These are phyloP conservation scores for Leuciscus waleckii DNA, from an alignment of 2,797 vertebrate genomes.

Conservation along the genomic window DNA sequence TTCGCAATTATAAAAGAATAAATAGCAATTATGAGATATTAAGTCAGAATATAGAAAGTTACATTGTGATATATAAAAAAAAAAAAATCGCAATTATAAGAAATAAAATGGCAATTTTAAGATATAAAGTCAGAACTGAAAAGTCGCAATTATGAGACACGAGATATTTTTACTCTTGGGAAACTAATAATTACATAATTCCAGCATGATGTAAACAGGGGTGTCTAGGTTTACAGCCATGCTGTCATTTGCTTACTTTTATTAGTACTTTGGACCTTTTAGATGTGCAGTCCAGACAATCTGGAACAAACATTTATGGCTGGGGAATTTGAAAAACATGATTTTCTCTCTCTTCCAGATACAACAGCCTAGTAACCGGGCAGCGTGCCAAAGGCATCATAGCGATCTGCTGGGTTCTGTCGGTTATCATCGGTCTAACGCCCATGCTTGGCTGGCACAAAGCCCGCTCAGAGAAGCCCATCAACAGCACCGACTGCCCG, in stretches of 20 bases:
- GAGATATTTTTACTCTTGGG: not conserved
- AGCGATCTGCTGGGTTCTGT: slow-evolving; percentile 92
- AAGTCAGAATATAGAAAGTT: not conserved
- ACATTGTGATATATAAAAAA: not conserved
- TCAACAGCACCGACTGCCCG: slow-evolving; percentile 68
- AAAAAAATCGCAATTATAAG: not conserved
- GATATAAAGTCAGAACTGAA: not conserved
- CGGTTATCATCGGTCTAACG: slow-evolving; percentile 91
- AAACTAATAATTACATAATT: slow-evolving; percentile 1
- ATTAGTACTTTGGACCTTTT: slow-evolving; percentile 26
- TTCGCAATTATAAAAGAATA: not conserved
- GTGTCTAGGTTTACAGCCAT: slow-evolving; percentile 24
- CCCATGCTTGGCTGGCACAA: slow-evolving; percentile 96
- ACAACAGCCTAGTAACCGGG: slow-evolving; percentile 93
- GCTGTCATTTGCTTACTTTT: slow-evolving; percentile 26
- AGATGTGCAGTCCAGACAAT: slow-evolving; percentile 33
- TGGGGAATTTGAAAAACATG: slow-evolving; percentile 1
- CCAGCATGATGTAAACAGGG: not conserved
- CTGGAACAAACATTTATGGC: slow-evolving; percentile 19
- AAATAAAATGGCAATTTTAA: not conserved
- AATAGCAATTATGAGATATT: not conserved
- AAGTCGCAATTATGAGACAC: not conserved
- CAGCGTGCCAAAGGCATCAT: slow-evolving; percentile 89
- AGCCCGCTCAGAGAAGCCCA: accelerated
- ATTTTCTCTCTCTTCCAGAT: slow-evolving; percentile 76